Conservation (phyloP, 2,888 invertebrate species). For the Acrobasis consociella region DNA sequence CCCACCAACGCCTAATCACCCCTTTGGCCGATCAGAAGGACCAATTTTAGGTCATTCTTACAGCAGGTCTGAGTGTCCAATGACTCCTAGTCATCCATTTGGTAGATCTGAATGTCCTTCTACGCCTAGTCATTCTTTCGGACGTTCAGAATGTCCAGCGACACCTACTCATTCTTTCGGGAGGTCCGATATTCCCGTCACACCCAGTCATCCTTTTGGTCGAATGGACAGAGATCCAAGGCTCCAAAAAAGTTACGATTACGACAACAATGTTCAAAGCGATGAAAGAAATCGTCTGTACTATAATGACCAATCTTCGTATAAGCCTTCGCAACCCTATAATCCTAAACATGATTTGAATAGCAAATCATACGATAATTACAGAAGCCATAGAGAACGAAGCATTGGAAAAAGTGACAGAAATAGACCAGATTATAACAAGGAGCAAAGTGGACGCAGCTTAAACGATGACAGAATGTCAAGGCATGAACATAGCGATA, state of each 20-base stretch:
- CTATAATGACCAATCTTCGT: conserved; percentile 46
- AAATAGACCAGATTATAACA: conserved; percentile 37
- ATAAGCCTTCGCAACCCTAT: conserved; percentile 30
- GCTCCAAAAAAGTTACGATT: conserved; percentile 55
- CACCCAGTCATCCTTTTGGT: conserved; percentile 43
- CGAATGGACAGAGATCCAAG: conserved; percentile 56
- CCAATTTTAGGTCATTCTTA: conserved; percentile 46
- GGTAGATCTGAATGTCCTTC: conserved; percentile 40
- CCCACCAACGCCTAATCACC: conserved; percentile 54
- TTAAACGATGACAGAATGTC: conserved; percentile 19
- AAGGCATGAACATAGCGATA: conserved; percentile 39
- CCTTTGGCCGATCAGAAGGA: conserved; percentile 51
- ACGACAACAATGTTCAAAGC: conserved; percentile 43
- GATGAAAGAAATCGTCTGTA: conserved; percentile 50
- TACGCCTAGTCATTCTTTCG: conserved; percentile 39
- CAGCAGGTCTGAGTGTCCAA: conserved; percentile 42
- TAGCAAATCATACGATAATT: conserved; percentile 34
- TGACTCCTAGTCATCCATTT: conserved; percentile 41
- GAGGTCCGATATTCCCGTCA: conserved; percentile 38
- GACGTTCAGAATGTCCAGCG: conserved; percentile 36
- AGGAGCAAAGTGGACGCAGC: conserved; percentile 31
- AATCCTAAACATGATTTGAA: conserved; percentile 23
- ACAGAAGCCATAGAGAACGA: conserved; percentile 44
- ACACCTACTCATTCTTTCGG: conserved; percentile 42
- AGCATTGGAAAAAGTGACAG: conserved; percentile 44